Conservation (phyloP, 2,113 vertebrate species). For the Varanus komodoensis region DNA sequence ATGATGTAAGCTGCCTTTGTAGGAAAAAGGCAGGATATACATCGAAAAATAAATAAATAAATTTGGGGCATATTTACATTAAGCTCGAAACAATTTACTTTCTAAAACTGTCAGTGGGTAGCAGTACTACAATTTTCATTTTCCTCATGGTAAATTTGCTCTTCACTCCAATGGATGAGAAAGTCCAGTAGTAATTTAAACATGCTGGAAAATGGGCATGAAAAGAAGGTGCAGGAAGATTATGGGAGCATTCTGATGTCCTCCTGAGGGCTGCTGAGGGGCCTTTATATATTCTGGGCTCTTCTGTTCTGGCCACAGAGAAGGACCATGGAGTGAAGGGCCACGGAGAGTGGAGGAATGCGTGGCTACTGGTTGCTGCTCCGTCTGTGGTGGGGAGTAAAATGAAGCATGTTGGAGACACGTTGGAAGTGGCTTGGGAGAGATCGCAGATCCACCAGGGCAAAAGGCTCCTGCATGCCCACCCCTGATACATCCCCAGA, state of each 20-base stretch:
- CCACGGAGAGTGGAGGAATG: not conserved
- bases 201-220: not conserved
- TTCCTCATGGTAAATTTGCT: not conserved
- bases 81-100: not conserved
- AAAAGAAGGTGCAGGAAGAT: not conserved
- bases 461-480: not conserved
- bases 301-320: not conserved
- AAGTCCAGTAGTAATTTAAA: not conserved
- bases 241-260: no score
- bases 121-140: not conserved
- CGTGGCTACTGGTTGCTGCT: not conserved
- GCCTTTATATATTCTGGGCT: not conserved
- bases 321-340: not conserved
- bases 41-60: no score
- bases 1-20: no score
- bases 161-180: not conserved
- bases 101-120: not conserved
- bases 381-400: not conserved
- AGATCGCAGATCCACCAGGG: no score
- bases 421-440: not conserved
- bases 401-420: not conserved
- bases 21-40: no score
- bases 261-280: not conserved
- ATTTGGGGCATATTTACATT: not conserved
- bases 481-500: not conserved